Conservation (phyloP, 2,888 invertebrate species). For the Dasysyrphus albostriatus region DNA sequence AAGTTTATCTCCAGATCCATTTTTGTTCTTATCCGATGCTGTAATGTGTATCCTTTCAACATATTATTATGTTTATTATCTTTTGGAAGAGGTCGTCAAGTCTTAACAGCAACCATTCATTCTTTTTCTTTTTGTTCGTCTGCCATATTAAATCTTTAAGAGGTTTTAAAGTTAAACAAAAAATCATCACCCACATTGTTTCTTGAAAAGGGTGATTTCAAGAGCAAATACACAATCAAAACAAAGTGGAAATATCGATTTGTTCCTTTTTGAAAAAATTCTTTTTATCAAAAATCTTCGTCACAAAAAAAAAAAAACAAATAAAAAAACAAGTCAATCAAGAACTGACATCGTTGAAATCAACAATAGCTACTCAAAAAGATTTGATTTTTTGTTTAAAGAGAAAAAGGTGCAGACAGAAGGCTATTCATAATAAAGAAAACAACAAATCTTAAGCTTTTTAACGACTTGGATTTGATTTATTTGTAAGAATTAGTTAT, state of each 20-base stretch:
- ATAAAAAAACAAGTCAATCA: slow-evolving; percentile 5
- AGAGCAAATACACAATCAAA: neutral
- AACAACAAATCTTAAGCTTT: neutral
- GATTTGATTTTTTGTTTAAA: neutral
- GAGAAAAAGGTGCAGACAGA: slow-evolving; percentile 7
- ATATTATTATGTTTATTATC: neutral
- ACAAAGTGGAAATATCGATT: neutral
- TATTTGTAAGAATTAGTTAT: neutral
- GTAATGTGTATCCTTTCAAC: neutral
- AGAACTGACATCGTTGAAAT: neutral
- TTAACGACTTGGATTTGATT: slow-evolving; percentile 21
- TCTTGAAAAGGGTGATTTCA: neutral
- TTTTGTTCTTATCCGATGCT: neutral
- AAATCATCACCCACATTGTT: neutral
- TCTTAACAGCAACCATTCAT: neutral
- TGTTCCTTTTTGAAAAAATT: neutral
- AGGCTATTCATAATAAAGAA: neutral
- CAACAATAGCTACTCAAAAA: neutral
- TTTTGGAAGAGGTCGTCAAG: neutral
- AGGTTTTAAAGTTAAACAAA: neutral
- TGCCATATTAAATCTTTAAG: neutral
- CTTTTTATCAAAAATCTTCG: neutral
- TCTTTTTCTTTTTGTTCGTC: neutral
- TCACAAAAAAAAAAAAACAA: neutral
- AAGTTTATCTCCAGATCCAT: slow-evolving; percentile 1